Evolutionary conservation across 2,113 vertebrate genomes (phyloP).

Genomic region (Xiphophorus hellerii): DNA sequence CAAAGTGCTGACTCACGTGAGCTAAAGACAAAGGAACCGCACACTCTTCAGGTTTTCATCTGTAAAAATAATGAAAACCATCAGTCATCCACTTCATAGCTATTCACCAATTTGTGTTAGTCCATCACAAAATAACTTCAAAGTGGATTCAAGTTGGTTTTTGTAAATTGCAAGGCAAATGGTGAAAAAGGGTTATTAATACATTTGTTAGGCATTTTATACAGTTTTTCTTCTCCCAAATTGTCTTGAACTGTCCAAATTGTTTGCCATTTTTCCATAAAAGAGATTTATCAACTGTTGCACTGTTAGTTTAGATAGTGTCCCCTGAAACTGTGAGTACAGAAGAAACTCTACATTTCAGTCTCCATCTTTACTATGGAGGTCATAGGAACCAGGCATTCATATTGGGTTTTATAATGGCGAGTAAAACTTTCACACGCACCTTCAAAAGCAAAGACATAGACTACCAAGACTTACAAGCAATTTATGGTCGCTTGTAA

Average conservation of each 20-base stretch:
- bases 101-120: no score
- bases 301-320: slow-evolving; percentile 6
- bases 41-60: no score
- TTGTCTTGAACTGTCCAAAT: neutral
- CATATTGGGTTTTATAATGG: slow-evolving; percentile 32
- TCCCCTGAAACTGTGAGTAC: neutral
- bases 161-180: no score
- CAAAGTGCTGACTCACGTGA: no score
- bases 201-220: neutral
- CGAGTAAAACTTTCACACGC: slow-evolving; percentile 39
- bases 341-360: slow-evolving; percentile 1
- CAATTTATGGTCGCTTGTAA: slow-evolving; percentile 51
- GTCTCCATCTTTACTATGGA: slow-evolving; percentile 2
- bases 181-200: no score
- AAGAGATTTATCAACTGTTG: neutral
- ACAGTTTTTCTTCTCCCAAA: neutral
- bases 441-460: slow-evolving; percentile 22
- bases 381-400: slow-evolving; percentile 10
- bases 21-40: no score
- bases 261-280: neutral
- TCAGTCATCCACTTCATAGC: no score
- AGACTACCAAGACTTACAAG: slow-evolving; percentile 31
- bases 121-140: neutral
- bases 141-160: no score
- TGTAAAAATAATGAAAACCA: no score